A percentile compares a stretch with the other conserved stretches of the same genome.
phyloP scores from a whole-genome alignment of 2,113 vertebrate species.

The Gymnobelideus leadbeateri region DNA sequence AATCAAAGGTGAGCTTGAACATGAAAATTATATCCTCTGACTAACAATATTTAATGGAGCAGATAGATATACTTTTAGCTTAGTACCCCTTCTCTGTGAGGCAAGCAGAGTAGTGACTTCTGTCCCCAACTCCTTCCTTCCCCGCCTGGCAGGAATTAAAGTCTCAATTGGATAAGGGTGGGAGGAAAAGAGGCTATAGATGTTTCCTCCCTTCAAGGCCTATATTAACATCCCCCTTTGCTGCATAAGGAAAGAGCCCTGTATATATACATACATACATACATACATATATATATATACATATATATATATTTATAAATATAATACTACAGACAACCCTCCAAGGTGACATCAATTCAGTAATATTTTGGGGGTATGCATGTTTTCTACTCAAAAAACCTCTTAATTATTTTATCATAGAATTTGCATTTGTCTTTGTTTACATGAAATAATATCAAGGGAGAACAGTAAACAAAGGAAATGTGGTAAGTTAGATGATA shows the following conservation, averaged over 20 bases:
- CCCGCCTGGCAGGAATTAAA: too few relatives aligned
- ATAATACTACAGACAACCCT: neutral
- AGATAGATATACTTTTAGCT: neutral
- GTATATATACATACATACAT: too few relatives aligned
- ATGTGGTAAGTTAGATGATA: too few relatives aligned
- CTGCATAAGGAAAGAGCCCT: neutral
- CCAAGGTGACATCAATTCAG: neutral
- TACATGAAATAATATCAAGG: neutral
- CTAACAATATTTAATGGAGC: neutral
- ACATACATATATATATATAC: too few relatives aligned
- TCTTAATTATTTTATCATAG: neutral
- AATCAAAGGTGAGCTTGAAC: neutral
- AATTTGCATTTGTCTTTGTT: too few relatives aligned
- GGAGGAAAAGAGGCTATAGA: neutral
- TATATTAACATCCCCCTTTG: neutral
- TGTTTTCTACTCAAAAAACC: neutral
- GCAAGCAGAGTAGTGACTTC: neutral
- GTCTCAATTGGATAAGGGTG: too few relatives aligned
- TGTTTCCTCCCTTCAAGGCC: neutral
- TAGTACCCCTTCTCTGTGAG: neutral
- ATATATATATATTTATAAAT: too few relatives aligned
- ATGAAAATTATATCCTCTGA: neutral
- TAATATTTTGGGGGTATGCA: neutral
- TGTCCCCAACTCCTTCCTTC: neutral
- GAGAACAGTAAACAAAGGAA: neutral